Conservation (phyloP, 2,797 vertebrate species). For the Sylvia borin region DNA sequence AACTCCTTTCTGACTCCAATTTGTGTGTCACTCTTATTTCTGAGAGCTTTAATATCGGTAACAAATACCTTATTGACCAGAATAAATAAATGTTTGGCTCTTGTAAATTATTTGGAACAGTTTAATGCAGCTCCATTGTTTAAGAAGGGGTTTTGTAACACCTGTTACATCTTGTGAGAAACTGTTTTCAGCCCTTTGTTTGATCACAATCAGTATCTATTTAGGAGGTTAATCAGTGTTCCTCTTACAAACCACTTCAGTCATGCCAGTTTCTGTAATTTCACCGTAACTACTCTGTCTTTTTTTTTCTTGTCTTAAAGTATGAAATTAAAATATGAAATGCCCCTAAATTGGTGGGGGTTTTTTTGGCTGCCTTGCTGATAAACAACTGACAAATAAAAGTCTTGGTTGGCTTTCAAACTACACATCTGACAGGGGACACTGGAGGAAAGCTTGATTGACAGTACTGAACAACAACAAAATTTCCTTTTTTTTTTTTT, state of each 20-base stretch:
- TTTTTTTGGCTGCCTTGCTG: background rate
- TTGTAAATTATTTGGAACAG: background rate
- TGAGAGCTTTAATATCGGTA: background rate
- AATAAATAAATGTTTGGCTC: background rate
- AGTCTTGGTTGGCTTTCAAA: background rate
- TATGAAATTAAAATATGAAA: background rate
- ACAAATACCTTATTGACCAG: background rate
- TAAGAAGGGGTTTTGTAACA: background rate
- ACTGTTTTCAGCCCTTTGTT: background rate
- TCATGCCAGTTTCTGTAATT: background rate
- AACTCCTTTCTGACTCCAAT: background rate
- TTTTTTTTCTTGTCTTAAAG: background rate
- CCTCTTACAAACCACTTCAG: background rate
- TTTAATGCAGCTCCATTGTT: background rate
- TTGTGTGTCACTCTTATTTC: background rate
- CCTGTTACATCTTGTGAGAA: background rate
- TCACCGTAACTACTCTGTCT: background rate
- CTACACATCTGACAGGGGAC: fast-evolving
- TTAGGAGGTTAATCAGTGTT: slow-evolving; percentile 21
- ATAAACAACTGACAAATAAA: background rate
- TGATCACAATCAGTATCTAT: background rate
- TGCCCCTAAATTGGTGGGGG: fast-evolving
- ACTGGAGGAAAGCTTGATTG: background rate
- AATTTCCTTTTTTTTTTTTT: background rate
- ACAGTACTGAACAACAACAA: background rate